Conservation (phyloP, 2,797 vertebrate species). For the Iguana delicatissima region DNA sequence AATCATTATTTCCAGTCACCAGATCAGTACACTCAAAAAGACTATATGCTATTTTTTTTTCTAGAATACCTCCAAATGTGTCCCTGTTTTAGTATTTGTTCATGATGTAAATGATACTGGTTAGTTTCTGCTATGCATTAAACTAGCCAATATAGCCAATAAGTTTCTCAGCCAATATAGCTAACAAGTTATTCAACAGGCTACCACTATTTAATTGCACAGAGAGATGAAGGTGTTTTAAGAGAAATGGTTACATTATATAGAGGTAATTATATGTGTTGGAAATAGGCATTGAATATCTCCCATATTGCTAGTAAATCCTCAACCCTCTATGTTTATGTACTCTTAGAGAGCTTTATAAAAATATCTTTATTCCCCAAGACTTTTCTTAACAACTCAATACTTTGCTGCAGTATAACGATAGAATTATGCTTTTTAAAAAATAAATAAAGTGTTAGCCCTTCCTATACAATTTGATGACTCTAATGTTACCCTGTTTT, state of each 20-base stretch:
- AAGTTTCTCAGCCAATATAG: not conserved
- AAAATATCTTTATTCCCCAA: conserved; percentile 28
- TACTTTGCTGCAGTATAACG: conserved; percentile 35
- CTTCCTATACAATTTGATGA: conserved; percentile 9
- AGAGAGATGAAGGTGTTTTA: conserved; percentile 34
- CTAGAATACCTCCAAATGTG: not conserved
- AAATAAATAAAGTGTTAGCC: not conserved
- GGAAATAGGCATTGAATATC: conserved; percentile 27
- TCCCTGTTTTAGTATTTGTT: not conserved
- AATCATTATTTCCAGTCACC: not conserved
- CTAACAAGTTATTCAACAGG: not conserved
- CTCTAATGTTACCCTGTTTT: too few relatives aligned
- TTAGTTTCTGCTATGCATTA: conserved; percentile 8
- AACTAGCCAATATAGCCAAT: not conserved
- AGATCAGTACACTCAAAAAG: not conserved
- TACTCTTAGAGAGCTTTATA: conserved; percentile 43
- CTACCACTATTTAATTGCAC: conserved; percentile 36
- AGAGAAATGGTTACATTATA: conserved; percentile 12
- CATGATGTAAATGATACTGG: not conserved
- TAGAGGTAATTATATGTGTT: conserved; percentile 42
- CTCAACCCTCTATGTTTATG: conserved; percentile 21
- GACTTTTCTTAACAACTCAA: conserved; percentile 46
- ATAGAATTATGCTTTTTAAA: conserved; percentile 1
- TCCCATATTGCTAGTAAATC: conserved; percentile 25
- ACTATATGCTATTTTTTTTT: not conserved